Conservation (phyloP, 2,888 invertebrate genomes). For the Nebria brevicollis region DNA sequence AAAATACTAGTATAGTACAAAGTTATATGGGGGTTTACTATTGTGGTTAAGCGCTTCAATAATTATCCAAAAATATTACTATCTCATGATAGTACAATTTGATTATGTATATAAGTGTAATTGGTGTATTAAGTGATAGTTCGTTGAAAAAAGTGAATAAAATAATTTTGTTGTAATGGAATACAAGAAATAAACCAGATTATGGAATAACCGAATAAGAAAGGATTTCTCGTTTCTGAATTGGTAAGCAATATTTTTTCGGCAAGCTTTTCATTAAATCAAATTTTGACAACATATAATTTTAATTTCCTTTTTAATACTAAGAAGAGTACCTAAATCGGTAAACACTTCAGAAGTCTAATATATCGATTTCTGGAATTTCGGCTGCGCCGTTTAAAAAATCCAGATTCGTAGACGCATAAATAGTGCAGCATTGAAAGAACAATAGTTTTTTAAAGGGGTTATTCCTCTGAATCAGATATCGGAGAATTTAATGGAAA, state of each 20-base stretch:
- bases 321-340: not conserved
- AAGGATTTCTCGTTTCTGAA: not conserved
- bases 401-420: not conserved
- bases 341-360: not conserved
- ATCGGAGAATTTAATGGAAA: not conserved
- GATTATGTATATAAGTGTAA: no score
- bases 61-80: not conserved
- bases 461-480: slow-evolving; percentile 12
- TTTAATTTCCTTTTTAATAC: not conserved
- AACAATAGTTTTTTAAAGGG: not conserved
- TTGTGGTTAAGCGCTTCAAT: not conserved
- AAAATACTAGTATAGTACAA: not conserved
- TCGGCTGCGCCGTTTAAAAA: not conserved
- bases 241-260: not conserved
- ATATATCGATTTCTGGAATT: slow-evolving; percentile 5
- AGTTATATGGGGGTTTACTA: not conserved
- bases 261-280: not conserved
- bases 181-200: not conserved
- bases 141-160: no score
- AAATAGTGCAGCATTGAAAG: slow-evolving; percentile 9
- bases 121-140: no score
- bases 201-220: not conserved
- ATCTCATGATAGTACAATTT: no score
- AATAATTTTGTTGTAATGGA: no score
- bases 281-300: not conserved